Evolutionary conservation across 2,113 vertebrate species (phyloP).

Genomic region (Collichthys lucidus): DNA sequence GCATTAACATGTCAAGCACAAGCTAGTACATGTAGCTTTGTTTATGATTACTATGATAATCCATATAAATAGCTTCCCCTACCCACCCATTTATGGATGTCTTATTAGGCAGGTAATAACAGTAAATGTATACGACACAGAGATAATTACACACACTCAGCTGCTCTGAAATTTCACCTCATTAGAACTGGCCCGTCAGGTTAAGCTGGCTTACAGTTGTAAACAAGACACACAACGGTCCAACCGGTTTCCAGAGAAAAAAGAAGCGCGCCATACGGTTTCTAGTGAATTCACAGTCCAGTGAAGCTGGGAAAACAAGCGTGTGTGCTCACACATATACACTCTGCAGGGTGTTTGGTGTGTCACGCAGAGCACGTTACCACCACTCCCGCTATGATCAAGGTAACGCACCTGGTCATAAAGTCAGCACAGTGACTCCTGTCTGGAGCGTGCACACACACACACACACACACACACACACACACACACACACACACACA

Average conservation of each 20-base stretch:
- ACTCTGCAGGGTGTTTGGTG: conserved; percentile 22
- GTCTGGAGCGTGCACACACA: conserved; percentile 22
- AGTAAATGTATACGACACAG: neutral
- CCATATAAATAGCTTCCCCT: neutral
- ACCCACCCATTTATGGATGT: neutral
- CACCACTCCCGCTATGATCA: conserved; percentile 39
- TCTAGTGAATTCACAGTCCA: conserved; percentile 29
- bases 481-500: conserved; percentile 21
- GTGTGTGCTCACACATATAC: conserved; percentile 11
- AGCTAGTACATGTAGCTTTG: neutral
- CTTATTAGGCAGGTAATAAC: neutral
- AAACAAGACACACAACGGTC: neutral
- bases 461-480: conserved; percentile 15
- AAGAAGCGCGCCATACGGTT: neutral
- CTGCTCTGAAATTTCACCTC: neutral
- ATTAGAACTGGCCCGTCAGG: conserved; percentile 39
- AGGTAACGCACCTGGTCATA: conserved; percentile 59
- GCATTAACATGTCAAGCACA: neutral
- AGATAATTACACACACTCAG: neutral
- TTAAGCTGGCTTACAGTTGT: conserved; percentile 32
- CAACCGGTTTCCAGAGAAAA: conserved; percentile 37
- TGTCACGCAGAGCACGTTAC: conserved; percentile 15
- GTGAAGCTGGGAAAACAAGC: neutral
- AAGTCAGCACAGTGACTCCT: conserved; percentile 16
- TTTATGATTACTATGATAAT: neutral